phyloP scores from a whole-genome alignment of 2,797 vertebrate species.

The Tokudaia tokunoshimensis region DNA sequence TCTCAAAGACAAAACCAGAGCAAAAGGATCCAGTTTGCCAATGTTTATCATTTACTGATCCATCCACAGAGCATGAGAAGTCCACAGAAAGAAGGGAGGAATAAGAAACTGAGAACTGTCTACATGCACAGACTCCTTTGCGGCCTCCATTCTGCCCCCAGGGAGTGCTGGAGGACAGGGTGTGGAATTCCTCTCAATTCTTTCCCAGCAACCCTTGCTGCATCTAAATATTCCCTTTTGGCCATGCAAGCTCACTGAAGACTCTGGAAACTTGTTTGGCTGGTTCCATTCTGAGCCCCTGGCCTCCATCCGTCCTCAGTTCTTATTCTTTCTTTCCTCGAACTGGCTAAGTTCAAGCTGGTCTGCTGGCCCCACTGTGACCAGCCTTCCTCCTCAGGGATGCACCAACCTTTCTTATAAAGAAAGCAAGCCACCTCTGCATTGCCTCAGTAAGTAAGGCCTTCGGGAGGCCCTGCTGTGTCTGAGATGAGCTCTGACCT shows the following conservation, averaged over 20 bases:
- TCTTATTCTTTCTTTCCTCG: background rate
- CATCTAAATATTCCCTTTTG: background rate
- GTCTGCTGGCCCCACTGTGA: background rate
- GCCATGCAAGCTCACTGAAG: background rate
- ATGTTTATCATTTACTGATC: background rate
- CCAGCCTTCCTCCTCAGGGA: background rate
- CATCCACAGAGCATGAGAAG: background rate
- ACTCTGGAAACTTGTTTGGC: background rate
- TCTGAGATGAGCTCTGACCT: background rate
- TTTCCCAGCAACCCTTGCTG: background rate
- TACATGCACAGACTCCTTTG: rapidly evolving
- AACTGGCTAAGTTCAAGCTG: background rate
- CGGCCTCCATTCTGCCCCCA: rapidly evolving
- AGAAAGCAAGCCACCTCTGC: background rate
- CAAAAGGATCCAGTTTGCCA: background rate
- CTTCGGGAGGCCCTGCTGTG: too few species aligned
- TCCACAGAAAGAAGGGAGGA: rapidly evolving
- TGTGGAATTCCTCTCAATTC: rapidly evolving
- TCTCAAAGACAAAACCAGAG: background rate
- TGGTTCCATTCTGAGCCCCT: background rate
- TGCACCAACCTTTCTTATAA: background rate
- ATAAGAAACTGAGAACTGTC: rapidly evolving
- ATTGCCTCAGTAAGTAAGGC: background rate
- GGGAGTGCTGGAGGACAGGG: rapidly evolving
- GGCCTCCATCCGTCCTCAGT: background rate